Evolutionary conservation across 2,797 vertebrate genomes (phyloP).

Genomic region (Myripristis jacobus): DNA sequence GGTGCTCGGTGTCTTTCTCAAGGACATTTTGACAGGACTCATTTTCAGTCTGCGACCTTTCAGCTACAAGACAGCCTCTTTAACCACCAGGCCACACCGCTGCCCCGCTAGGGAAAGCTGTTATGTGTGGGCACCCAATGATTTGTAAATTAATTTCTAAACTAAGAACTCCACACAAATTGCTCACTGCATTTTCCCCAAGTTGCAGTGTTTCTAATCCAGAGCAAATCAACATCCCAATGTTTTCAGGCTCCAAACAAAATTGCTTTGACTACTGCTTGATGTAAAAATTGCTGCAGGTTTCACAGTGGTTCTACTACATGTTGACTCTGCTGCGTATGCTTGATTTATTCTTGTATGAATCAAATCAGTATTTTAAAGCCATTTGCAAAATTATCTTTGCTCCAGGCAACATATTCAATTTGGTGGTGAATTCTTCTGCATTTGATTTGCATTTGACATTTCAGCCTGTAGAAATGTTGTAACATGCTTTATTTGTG

Average conservation of each 20-base stretch:
- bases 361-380: slow-evolving; percentile 53
- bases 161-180: too few species aligned
- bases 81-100: not conserved
- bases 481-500: slow-evolving; percentile 57
- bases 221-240: too few species aligned
- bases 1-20: slow-evolving; percentile 5
- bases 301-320: slow-evolving; percentile 7
- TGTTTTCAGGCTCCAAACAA: not conserved
- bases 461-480: slow-evolving; percentile 48
- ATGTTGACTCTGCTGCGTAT: not conserved
- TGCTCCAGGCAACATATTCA: slow-evolving; percentile 15
- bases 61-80: not conserved
- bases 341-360: slow-evolving; percentile 21
- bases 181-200: not conserved
- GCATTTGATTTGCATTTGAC: slow-evolving; percentile 55
- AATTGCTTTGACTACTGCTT: slow-evolving; percentile 14
- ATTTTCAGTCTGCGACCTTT: not conserved
- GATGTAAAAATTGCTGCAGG: not conserved
- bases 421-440: slow-evolving; percentile 21
- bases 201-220: not conserved
- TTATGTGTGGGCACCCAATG: too few species aligned
- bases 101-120: not conserved
- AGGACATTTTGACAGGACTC: slow-evolving; percentile 14
- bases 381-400: slow-evolving; percentile 42
- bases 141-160: too few species aligned